These are phyloP conservation scores for Oceanodroma leucorhoa DNA, from an alignment of 2,797 vertebrate genomes.

Conservation along the genomic window DNA sequence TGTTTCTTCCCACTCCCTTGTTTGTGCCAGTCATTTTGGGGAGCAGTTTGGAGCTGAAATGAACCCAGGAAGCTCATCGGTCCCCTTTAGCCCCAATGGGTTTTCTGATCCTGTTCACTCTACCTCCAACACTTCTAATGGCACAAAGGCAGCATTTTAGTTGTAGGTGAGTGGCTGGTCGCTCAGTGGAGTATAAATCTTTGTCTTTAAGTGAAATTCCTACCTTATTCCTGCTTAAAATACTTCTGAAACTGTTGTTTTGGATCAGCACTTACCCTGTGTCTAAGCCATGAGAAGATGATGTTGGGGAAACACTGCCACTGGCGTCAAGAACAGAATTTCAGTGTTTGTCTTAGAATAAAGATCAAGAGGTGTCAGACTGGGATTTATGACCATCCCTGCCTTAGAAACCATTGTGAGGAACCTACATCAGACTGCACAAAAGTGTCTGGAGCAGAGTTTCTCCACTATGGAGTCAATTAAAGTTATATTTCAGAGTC, in stretches of 20 bases:
- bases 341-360: not conserved
- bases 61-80: fast-evolving
- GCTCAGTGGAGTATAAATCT: not conserved
- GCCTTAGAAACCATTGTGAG: not conserved
- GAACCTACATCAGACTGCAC: not conserved
- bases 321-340: not conserved
- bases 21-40: not conserved
- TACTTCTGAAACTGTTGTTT: not conserved
- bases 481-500: not conserved
- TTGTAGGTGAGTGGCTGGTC: not conserved
- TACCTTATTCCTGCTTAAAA: not conserved
- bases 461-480: not conserved
- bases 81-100: not conserved
- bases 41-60: not conserved
- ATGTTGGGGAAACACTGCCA: fast-evolving
- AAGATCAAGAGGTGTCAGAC: not conserved
- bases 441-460: not conserved
- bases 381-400: not conserved
- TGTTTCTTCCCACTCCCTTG: not conserved
- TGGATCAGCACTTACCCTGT: not conserved
- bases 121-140: not conserved
- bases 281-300: not conserved
- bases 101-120: not conserved
- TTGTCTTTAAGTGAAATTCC: not conserved
- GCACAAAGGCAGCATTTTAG: not conserved